These are phyloP conservation scores for Incurvaria masculella DNA, from an alignment of 2,888 invertebrate species.

Conservation along the genomic window DNA sequence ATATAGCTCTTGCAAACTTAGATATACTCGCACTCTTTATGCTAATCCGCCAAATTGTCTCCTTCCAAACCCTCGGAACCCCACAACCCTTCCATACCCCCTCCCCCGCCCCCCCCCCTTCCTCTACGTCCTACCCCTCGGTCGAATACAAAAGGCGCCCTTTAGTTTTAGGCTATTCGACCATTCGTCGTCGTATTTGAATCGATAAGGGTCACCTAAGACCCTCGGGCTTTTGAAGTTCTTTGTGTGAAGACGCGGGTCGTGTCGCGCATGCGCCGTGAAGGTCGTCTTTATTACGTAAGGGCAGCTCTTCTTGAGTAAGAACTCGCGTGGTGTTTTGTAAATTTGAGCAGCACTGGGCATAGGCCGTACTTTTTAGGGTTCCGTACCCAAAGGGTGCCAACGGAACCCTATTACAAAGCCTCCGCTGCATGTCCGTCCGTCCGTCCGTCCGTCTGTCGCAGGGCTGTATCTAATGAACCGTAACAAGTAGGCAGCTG, in stretches of 20 bases:
- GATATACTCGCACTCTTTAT: not conserved
- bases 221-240: not conserved
- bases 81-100: not conserved
- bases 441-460: too few relatives aligned
- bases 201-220: not conserved
- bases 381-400: too few relatives aligned
- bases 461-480: too few relatives aligned
- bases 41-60: not conserved
- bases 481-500: too few relatives aligned
- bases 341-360: too few relatives aligned
- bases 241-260: not conserved
- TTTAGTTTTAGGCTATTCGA: not conserved
- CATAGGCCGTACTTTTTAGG: too few relatives aligned
- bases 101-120: not conserved
- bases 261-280: too few relatives aligned
- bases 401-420: too few relatives aligned
- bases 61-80: not conserved
- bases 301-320: too few relatives aligned
- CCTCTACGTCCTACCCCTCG: not conserved
- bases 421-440: too few relatives aligned
- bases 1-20: not conserved
- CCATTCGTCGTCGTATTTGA: not conserved
- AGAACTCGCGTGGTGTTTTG: too few relatives aligned
- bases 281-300: too few relatives aligned
- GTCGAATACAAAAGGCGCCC: not conserved